Conservation (phyloP, 2,888 invertebrate genomes). For the Erebia epiphron region DNA sequence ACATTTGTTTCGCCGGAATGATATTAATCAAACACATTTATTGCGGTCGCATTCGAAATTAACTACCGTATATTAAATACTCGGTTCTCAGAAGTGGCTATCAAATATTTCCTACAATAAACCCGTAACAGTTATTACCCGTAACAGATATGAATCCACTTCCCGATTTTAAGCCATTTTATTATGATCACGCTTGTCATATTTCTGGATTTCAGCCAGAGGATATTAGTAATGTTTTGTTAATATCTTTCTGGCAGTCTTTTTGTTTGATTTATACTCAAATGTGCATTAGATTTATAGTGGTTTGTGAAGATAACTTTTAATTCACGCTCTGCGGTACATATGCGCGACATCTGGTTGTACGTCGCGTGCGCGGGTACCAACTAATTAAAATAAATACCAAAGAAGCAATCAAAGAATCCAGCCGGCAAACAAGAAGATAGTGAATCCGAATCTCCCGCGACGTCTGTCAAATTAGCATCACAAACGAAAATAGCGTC, state of each 20-base stretch:
- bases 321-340: constrained; percentile 10
- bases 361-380: constrained; percentile 38
- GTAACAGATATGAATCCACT: constrained; percentile 48
- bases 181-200: constrained; percentile 62
- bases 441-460: constrained; percentile 77
- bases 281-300: constrained; percentile 16
- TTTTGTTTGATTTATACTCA: constrained; percentile 18
- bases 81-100: constrained; percentile 70
- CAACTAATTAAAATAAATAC: constrained; percentile 56
- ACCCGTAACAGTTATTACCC: constrained; percentile 57
- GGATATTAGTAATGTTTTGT: constrained; percentile 49
- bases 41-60: constrained; percentile 72
- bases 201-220: constrained; percentile 72
- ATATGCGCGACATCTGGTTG: constrained; percentile 42
- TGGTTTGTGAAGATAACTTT: constrained; percentile 14
- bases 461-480: constrained; percentile 83
- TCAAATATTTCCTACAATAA: constrained; percentile 80
- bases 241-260: constrained; percentile 31
- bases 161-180: constrained; percentile 59
- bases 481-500: constrained; percentile 82
- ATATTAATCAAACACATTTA: constrained; percentile 80
- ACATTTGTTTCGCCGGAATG: constrained; percentile 74
- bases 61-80: constrained; percentile 72
- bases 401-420: constrained; percentile 74
- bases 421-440: constrained; percentile 68